Conservation (phyloP, 2,888 invertebrate species). For the Uloborus plumipes region DNA sequence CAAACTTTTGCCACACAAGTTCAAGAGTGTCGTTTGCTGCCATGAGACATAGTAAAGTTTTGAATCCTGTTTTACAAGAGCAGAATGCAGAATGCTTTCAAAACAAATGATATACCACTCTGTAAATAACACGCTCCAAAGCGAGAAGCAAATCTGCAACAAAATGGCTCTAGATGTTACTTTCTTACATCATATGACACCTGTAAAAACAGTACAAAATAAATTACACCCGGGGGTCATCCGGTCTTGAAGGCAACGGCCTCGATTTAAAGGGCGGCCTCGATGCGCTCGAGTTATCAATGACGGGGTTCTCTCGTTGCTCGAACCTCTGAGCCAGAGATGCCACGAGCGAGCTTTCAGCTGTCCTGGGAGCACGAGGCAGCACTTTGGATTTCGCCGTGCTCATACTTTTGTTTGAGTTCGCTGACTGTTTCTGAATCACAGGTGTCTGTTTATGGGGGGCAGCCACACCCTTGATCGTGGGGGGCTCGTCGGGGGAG, state of each 20-base stretch:
- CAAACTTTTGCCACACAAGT: too few species aligned
- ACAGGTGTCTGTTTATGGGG: background rate
- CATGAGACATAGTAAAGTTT: too few species aligned
- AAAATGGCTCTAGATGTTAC: too few species aligned
- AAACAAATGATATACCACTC: too few species aligned
- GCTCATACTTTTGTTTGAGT: background rate
- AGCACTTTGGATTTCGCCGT: slow-evolving; percentile 23
- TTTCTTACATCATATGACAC: too few species aligned
- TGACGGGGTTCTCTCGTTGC: slow-evolving; percentile 68
- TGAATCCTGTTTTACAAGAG: too few species aligned
- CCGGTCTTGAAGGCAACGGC: slow-evolving; percentile 50
- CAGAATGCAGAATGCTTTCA: too few species aligned
- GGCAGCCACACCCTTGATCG: background rate
- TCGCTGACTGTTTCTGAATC: slow-evolving; percentile 9
- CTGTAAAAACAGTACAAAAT: background rate
- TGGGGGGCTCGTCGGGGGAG: slow-evolving; percentile 6
- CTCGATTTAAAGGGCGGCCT: slow-evolving; percentile 56
- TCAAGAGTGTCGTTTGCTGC: too few species aligned
- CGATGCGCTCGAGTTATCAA: slow-evolving; percentile 6
- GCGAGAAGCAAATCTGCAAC: too few species aligned
- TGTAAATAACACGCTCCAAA: too few species aligned
- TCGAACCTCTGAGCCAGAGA: slow-evolving; percentile 86
- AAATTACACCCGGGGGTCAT: slow-evolving; percentile 29
- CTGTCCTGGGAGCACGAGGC: slow-evolving; percentile 65
- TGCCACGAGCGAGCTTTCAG: slow-evolving; percentile 80